Base-by-base conservation (phyloP, 2,888 invertebrate genomes). In the Athrips mouffetella region DNA sequence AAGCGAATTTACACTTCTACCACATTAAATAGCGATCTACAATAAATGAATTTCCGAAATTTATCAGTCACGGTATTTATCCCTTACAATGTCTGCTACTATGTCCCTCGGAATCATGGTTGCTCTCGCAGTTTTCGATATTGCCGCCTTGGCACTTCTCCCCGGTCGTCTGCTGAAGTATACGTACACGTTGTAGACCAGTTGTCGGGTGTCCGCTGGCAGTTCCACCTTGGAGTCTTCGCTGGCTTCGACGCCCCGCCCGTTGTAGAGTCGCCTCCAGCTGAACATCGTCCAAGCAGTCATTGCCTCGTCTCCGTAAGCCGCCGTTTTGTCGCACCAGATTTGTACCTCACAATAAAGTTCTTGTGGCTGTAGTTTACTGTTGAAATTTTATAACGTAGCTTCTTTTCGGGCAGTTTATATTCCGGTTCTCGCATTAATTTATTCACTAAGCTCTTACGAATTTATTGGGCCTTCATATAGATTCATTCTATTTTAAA, bases 231-330 rank as follows among this genome's bases (percentile, higher is more conserved):
- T 65, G 10, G 70, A 72, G 4, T 84, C 85, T 15, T 87, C 88
- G 15, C 59, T 65, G 7, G 54, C 66, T 39, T 83, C 85, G 3
- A 60, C 72, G 11, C 70, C 66, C 55, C 71, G 73, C 8, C 82
- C 79, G 51, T 65, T 37, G 65, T 87, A 87, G 35, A 87, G 63
- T 62, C 88, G 69, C 58, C 88, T 71, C 88, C 88, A 88, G 69
- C 86, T 87, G 54, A 88, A 88, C 88, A 88, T 88, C 41, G 88
- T 88, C 88, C 88, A 88, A 46, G 88, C 88, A 55, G 87, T 88
- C 88, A 87, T 88, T 50, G 88, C 85, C 66, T 85, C 68, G 75
- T 86, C 80, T 51, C 88, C 88, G 85, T 88, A 87, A 60, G 83
- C 79, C 73, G 87, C 88, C 86, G 87, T 86, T 65, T 81, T 85